Evolutionary conservation across 30 jellyfish, hydroid and myxozoan genomes (phyloP), one percentile per base, ranked within the genome.

Genomic region (Nemopilema nomurai): DNA sequence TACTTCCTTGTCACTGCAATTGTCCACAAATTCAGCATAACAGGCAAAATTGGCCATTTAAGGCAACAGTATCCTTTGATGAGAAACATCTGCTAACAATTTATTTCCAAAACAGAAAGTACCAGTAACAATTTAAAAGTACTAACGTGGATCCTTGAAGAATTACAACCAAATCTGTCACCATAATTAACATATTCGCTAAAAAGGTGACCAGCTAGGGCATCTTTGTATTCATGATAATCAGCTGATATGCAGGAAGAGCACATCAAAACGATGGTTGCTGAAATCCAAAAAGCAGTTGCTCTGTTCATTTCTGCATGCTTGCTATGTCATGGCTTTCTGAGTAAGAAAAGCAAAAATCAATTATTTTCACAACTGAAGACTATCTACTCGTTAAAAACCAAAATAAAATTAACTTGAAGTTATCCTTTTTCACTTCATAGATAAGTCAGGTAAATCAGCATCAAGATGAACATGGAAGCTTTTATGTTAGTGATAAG

Each of bases 91-190:
- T n/a, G n/a, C n/a, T n/a, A n/a, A n/a, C n/a, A 3, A 4, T 63
- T 63, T 63, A 18, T 63, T 24, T 63, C 30, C 73, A 3, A 19
- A 6, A 63, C 4, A 19, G 30, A 19, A 19, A 19, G 73, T 63
- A 24, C 8, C 27, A 19, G 4, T 63, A 63, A 63, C 27, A 19
- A 3, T 4, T 17, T 51, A n/a, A 9, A 33, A 1, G 28, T 51
- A 49, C 81, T 1, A 13, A 84, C 93, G 77, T 84, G 87, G 3
- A 84, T 32, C 51, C 93, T 84, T 6, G 93, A 57, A 49, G 76
- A 32, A 49, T 84, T 74, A 62, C 93, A 84, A 1, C 77, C 33
- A 71, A 74, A 65, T 69, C 30, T 80, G 33, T 69, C 1, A 18
- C 83, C 83, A 68, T 71, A 49, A 57, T 77, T 51, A 13, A 84